Evolutionary conservation across 37 sponge, comb jelly and placozoan species (phyloP).

Genomic region (Corticium candelabrum): DNA sequence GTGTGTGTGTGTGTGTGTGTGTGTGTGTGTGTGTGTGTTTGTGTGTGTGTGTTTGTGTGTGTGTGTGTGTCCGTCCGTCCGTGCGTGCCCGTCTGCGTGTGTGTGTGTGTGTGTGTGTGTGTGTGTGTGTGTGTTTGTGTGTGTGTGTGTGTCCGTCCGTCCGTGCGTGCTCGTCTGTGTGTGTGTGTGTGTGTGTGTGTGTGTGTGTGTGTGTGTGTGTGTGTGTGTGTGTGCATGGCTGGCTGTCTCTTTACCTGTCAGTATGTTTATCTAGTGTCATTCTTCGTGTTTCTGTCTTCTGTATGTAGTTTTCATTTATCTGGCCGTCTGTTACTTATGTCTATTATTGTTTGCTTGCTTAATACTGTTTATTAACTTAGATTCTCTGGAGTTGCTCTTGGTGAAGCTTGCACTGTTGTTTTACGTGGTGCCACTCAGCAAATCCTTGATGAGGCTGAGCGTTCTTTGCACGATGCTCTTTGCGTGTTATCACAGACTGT

Average conservation of each 20-base stretch:
- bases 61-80: too few relatives aligned
- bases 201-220: conserved; percentile 16
- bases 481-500: conserved; percentile 95
- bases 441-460: conserved; percentile 95
- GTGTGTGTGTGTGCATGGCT: not conserved
- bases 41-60: too few relatives aligned
- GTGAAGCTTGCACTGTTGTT: conserved; percentile 93
- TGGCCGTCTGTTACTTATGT: not conserved
- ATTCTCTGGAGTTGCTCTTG: conserved; percentile 81
- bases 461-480: conserved; percentile 96
- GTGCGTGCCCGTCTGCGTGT: too few relatives aligned
- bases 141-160: too few relatives aligned
- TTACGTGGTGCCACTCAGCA: conserved; percentile 95
- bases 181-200: conserved; percentile 11
- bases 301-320: too few relatives aligned
- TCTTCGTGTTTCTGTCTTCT: not conserved
- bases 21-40: too few relatives aligned
- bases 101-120: too few relatives aligned
- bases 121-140: too few relatives aligned
- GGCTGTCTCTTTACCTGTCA: not conserved
- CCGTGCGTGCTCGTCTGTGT: not conserved
- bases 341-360: not conserved
- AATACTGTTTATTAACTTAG: conserved; percentile 22
- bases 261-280: not conserved
- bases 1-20: not conserved